phyloP scores from a whole-genome alignment of 2,888 invertebrate species.

The Odontomyia ornata region DNA sequence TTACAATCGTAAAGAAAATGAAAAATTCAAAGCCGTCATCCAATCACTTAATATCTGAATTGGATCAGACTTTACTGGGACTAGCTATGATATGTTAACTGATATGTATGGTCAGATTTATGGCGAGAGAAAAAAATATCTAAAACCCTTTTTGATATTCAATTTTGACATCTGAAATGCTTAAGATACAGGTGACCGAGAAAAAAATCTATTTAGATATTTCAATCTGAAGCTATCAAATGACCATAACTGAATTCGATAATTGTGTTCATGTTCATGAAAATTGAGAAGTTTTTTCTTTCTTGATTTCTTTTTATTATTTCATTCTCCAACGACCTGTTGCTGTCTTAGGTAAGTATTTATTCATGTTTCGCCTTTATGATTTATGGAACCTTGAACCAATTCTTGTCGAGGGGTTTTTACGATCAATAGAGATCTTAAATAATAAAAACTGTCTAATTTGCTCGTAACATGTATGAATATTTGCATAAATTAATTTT shows the following conservation, averaged over 20 bases:
- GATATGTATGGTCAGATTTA: constrained; percentile 17
- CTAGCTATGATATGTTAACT: constrained; percentile 11
- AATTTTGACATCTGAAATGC: constrained; percentile 40
- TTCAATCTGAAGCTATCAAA: neutral
- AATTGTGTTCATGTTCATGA: constrained; percentile 17
- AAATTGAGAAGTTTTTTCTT: constrained; percentile 24
- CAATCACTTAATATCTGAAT: constrained; percentile 26
- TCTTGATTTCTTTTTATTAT: neutral
- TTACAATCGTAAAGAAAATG: neutral
- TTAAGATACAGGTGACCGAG: neutral
- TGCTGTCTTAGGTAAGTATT: neutral
- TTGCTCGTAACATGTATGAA: no score
- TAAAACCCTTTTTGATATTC: constrained; percentile 33
- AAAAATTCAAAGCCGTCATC: constrained; percentile 30
- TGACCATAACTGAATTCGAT: constrained; percentile 1
- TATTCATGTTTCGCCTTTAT: neutral
- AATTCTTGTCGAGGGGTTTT: constrained; percentile 21
- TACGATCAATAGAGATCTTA: no score
- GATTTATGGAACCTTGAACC: constrained; percentile 37
- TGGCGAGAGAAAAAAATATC: neutral
- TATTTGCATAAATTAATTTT: no score
- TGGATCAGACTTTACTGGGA: constrained; percentile 12
- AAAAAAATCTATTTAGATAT: constrained; percentile 10
- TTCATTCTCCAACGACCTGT: neutral
- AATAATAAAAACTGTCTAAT: no score